Conservation (phyloP, 1,140 invertebrate species). For the Drosophila eugracilis region DNA sequence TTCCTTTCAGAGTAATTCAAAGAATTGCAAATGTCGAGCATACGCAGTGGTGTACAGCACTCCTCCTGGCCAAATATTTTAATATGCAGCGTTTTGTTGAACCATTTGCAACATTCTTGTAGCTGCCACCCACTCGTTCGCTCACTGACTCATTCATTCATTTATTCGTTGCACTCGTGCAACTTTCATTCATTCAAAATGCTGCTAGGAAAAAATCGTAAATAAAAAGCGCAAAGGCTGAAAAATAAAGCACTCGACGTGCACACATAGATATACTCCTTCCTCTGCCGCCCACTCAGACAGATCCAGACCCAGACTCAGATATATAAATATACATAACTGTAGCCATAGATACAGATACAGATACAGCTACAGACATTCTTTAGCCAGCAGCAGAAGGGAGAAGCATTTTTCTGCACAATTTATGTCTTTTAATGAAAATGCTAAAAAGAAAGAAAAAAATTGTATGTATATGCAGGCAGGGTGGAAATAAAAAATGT, state of each 20-base stretch:
- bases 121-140: constrained; percentile 31
- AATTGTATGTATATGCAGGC: constrained; percentile 18
- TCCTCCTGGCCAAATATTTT: constrained; percentile 63
- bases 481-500: constrained; percentile 27
- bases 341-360: constrained; percentile 36
- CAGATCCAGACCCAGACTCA: constrained; percentile 45
- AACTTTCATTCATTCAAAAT: constrained; percentile 79
- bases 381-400: constrained; percentile 36
- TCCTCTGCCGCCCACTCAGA: constrained; percentile 27
- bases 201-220: constrained; percentile 59
- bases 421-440: constrained; percentile 83
- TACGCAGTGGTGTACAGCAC: constrained; percentile 53
- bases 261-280: constrained; percentile 45
- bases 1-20: constrained; percentile 66
- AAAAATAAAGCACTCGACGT: constrained; percentile 66
- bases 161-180: constrained; percentile 74
- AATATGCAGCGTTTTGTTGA: constrained; percentile 68
- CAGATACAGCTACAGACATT: constrained; percentile 47
- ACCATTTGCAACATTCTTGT: constrained; percentile 75
- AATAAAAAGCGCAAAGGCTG: constrained; percentile 81
- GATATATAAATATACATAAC: constrained; percentile 9
- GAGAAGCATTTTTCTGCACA: constrained; percentile 77
- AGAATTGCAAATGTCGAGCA: constrained; percentile 75
- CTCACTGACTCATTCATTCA: constrained; percentile 66
- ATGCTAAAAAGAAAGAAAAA: constrained; percentile 37